phyloP scores from a whole-genome alignment of 2,888 invertebrate species.

The Hymenopus coronatus region DNA sequence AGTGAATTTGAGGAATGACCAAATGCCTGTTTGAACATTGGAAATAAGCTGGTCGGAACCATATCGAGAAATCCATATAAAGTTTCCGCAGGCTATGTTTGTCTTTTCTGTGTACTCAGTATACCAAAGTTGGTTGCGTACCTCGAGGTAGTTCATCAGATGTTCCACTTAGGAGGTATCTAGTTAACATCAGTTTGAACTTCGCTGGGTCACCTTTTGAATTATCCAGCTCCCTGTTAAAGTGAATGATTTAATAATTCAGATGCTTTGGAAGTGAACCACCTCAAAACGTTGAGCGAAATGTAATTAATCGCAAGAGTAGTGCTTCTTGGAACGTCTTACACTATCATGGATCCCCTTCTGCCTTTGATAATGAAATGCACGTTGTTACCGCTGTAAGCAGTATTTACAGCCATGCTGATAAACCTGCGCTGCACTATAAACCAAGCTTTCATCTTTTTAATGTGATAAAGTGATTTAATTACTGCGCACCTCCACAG shows the following conservation, averaged over 20 bases:
- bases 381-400: not conserved
- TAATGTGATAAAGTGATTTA: not conserved
- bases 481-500: not conserved
- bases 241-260: not conserved
- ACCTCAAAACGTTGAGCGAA: not conserved
- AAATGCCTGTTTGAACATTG: too few relatives aligned
- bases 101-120: not conserved
- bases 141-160: not conserved
- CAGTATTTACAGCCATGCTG: not conserved
- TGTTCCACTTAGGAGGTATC: not conserved
- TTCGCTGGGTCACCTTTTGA: not conserved
- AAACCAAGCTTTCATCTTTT: not conserved
- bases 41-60: too few relatives aligned
- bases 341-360: not conserved
- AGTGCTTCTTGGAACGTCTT: not conserved
- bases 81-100: not conserved
- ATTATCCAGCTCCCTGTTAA: not conserved
- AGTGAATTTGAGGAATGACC: too few relatives aligned
- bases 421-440: not conserved
- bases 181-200: not conserved
- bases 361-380: not conserved
- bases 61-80: not conserved
- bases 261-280: not conserved
- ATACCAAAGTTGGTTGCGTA: not conserved
- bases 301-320: not conserved